These are phyloP conservation scores for Samia ricini DNA, from an alignment of 1,140 invertebrate genomes.

Conservation along the genomic window DNA sequence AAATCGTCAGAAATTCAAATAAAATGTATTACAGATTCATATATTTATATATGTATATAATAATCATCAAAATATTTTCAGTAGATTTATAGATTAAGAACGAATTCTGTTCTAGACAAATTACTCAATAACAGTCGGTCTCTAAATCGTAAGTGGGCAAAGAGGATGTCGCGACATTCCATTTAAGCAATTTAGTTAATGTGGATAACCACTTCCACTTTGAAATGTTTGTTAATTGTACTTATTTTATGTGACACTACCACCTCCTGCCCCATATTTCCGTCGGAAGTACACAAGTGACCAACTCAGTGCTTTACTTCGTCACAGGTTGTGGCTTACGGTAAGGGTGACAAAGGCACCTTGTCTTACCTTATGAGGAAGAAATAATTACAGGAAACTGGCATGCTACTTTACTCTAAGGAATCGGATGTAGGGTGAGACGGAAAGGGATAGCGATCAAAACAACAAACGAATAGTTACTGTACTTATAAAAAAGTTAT, in stretches of 20 bases:
- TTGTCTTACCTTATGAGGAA: slow-evolving; percentile 56
- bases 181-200: slow-evolving; percentile 15
- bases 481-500: slow-evolving; percentile 63
- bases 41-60: no score
- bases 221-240: slow-evolving; percentile 18
- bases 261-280: slow-evolving; percentile 57
- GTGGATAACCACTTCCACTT: slow-evolving; percentile 22
- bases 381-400: slow-evolving; percentile 71
- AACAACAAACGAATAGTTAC: slow-evolving; percentile 58
- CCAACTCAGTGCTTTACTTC: slow-evolving; percentile 47
- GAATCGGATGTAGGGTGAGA: slow-evolving; percentile 61
- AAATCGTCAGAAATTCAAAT: no score
- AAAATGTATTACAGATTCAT: no score
- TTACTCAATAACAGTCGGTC: not conserved
- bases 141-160: not conserved
- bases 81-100: not conserved
- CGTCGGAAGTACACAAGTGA: slow-evolving; percentile 56
- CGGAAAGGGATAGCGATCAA: slow-evolving; percentile 57
- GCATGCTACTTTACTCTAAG: slow-evolving; percentile 43
- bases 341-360: slow-evolving; percentile 48
- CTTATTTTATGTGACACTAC: slow-evolving; percentile 13
- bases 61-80: no score
- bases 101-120: not conserved
- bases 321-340: slow-evolving; percentile 53
- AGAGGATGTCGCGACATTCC: not conserved